Evolutionary conservation across 2,797 vertebrate genomes (phyloP).

Genomic region (Enteromius afrohamiltoni): DNA sequence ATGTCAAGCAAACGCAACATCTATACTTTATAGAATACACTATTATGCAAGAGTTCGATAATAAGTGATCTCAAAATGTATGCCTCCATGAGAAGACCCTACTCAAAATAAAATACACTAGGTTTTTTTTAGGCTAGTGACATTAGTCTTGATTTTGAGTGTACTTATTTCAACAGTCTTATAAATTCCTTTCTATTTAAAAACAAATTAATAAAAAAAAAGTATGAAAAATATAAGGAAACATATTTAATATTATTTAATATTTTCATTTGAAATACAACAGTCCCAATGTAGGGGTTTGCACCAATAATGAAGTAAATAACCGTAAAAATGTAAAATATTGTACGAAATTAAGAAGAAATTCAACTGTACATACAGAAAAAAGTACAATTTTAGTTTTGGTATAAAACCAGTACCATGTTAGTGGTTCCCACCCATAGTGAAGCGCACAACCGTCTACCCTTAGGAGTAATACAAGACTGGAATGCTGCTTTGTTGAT

Average conservation of each 20-base stretch:
- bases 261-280: neutral
- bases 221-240: neutral
- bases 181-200: neutral
- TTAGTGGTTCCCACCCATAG: neutral
- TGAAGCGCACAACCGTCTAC: neutral
- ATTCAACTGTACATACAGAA: neutral
- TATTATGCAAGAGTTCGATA: neutral
- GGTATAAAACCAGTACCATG: neutral
- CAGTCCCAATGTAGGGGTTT: neutral
- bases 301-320: neutral
- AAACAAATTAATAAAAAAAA: neutral
- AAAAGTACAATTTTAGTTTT: neutral
- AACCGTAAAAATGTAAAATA: neutral
- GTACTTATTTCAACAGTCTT: neutral
- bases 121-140: too few species aligned
- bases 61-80: neutral
- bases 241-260: too few species aligned
- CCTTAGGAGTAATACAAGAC: neutral
- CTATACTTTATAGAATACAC: neutral
- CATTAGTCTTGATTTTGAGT: neutral
- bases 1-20: neutral
- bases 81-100: neutral
- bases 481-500: constrained; percentile 24
- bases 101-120: neutral
- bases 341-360: neutral